Percentiles rank a stretch among this genome's conserved stretches.
Evolutionary conservation across 2,797 vertebrate species (phyloP).

Genomic region (Urophycis tenuis): DNA sequence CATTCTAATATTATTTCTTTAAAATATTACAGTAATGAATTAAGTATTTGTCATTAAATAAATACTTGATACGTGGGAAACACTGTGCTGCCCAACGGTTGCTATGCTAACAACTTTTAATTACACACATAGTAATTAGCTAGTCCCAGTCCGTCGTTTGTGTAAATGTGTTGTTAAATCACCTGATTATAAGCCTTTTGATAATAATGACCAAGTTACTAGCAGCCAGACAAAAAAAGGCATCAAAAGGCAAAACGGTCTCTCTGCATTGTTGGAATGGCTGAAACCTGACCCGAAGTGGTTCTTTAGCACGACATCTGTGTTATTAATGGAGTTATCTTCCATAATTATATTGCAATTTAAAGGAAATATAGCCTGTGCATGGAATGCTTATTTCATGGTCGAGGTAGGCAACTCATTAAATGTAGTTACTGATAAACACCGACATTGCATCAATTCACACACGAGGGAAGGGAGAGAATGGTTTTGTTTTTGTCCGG

Average conservation of each 20-base stretch:
- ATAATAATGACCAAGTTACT: neutral
- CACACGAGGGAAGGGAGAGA: neutral
- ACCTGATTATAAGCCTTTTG: neutral
- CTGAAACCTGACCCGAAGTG: neutral
- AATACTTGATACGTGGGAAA: neutral
- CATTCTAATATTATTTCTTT: neutral
- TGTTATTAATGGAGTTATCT: too few relatives aligned
- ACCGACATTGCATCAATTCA: neutral
- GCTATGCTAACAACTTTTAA: neutral
- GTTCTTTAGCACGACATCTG: neutral
- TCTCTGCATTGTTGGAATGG: conserved; percentile 11
- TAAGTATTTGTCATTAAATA: neutral
- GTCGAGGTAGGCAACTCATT: conserved; percentile 31
- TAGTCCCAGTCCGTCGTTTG: neutral
- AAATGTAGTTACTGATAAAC: neutral
- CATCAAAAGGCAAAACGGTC: neutral
- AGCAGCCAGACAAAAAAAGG: neutral
- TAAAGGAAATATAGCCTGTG: neutral
- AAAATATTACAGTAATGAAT: neutral
- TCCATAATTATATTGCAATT: too few relatives aligned
- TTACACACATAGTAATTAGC: neutral
- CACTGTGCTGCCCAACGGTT: too few relatives aligned
- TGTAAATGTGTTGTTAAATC: neutral
- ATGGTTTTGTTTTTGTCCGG: neutral
- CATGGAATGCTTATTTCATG: neutral